Conservation (phyloP, 2,113 vertebrate genomes). For the Chloropsis cyanopogon region DNA sequence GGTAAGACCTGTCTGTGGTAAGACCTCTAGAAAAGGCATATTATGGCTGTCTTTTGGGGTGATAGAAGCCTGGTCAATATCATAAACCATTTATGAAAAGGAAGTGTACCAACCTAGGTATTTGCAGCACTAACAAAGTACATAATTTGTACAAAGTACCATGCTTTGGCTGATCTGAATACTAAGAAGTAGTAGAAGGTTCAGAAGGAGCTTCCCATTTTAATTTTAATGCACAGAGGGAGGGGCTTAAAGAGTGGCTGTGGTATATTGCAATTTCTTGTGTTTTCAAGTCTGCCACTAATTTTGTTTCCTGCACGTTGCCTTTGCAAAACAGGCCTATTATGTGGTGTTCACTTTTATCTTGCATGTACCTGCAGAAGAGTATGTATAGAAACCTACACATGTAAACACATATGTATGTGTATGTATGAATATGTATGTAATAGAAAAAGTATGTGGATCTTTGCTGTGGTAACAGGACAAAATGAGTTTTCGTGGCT, state of each 20-base stretch:
- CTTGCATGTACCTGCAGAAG: not conserved
- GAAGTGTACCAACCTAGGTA: not conserved
- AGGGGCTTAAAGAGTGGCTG: not conserved
- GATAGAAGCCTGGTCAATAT: not conserved
- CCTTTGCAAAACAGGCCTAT: not conserved
- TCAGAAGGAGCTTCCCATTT: not conserved
- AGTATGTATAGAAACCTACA: not conserved
- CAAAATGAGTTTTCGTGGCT: not conserved
- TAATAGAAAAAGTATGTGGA: not conserved
- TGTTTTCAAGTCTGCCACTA: not conserved
- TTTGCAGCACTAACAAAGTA: not conserved
- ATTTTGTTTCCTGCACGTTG: not conserved
- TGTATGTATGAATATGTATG: not conserved
- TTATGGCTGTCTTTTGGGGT: not conserved
- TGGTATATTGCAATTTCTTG: not conserved
- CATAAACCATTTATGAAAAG: not conserved
- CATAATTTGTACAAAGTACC: not conserved
- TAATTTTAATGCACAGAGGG: not conserved
- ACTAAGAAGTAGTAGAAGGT: not conserved
- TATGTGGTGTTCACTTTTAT: not conserved
- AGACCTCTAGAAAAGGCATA: not conserved
- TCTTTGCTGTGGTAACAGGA: not conserved
- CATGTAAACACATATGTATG: fast-evolving
- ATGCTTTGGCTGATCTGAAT: not conserved
- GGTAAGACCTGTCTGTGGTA: not conserved